phyloP scores from a whole-genome alignment of 2,797 vertebrate species.

The Eupleurogrammus muticus region DNA sequence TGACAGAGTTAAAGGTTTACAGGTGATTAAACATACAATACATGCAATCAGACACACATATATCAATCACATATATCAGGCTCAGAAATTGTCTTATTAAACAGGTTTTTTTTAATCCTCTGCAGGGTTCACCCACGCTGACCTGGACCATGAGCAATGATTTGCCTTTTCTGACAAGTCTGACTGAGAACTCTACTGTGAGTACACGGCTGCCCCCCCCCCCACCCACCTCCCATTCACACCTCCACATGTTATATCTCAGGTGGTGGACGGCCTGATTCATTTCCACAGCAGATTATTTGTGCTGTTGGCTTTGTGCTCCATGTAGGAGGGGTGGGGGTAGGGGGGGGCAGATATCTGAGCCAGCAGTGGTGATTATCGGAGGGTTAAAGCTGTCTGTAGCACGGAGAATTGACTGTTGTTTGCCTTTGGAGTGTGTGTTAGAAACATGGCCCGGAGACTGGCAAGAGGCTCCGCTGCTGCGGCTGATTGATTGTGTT shows the following conservation, averaged over 20 bases:
- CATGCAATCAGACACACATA: not conserved
- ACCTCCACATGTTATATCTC: constrained; percentile 25
- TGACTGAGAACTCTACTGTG: constrained; percentile 90
- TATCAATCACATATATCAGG: too few relatives aligned
- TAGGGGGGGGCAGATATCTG: constrained; percentile 1
- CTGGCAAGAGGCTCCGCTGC: constrained; percentile 25
- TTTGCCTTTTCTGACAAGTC: constrained; percentile 89
- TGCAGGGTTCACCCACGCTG: constrained; percentile 76
- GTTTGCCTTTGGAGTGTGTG: constrained; percentile 37
- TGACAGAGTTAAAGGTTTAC: too few relatives aligned
- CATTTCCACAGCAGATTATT: constrained; percentile 39
- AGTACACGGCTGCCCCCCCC: constrained; percentile 70
- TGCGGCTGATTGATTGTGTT: constrained; percentile 63
- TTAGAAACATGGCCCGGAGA: constrained; percentile 47
- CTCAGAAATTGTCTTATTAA: too few relatives aligned
- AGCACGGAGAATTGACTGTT: constrained; percentile 23
- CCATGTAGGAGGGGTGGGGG: constrained; percentile 7
- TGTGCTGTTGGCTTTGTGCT: constrained; percentile 30
- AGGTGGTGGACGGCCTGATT: constrained; percentile 29
- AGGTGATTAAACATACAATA: too few relatives aligned
- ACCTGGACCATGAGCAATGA: constrained; percentile 93
- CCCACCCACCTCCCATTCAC: constrained; percentile 18
- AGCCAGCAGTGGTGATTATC: constrained; percentile 44
- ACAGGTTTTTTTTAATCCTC: constrained; percentile 23
- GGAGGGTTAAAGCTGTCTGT: constrained; percentile 38